Conservation (phyloP, 1,140 invertebrate genomes). For the Parasteatoda tepidariorum region DNA sequence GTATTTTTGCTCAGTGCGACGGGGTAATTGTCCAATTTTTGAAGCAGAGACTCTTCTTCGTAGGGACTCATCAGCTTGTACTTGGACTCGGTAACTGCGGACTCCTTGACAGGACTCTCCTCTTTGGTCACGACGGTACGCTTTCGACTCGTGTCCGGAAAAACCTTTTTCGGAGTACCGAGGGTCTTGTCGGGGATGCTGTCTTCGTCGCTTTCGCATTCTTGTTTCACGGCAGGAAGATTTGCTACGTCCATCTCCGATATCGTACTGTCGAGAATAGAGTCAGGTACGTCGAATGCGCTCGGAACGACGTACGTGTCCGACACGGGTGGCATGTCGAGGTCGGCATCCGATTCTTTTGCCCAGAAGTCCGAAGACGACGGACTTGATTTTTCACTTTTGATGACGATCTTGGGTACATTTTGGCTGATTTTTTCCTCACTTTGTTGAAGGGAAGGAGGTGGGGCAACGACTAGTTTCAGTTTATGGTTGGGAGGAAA, state of each 20-base stretch:
- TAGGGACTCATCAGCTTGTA: slow-evolving; percentile 35
- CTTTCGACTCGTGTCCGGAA: slow-evolving; percentile 48
- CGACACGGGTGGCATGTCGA: not conserved
- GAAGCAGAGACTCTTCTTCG: slow-evolving; percentile 47
- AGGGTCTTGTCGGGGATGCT: slow-evolving; percentile 10
- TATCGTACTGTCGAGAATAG: not conserved
- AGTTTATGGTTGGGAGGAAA: slow-evolving; percentile 24
- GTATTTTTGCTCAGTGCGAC: slow-evolving; percentile 9
- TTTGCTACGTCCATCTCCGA: slow-evolving; percentile 16
- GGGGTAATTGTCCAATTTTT: slow-evolving; percentile 31
- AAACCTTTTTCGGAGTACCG: slow-evolving; percentile 1
- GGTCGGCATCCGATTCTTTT: slow-evolving; percentile 7
- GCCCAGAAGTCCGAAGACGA: not conserved
- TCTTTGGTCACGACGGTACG: slow-evolving; percentile 46
- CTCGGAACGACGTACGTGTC: slow-evolving; percentile 18
- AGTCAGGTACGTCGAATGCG: not conserved
- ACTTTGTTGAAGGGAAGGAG: not conserved
- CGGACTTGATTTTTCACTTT: not conserved
- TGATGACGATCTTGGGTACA: slow-evolving; percentile 41
- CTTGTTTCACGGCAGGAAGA: not conserved
- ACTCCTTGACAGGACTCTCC: slow-evolving; percentile 40
- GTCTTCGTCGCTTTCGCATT: slow-evolving; percentile 46
- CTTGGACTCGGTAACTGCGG: not conserved
- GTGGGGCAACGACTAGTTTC: slow-evolving; percentile 28
- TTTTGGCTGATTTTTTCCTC: not conserved